Conservation (phyloP, 23 tunicate species). For the Ascidia mentula region DNA sequence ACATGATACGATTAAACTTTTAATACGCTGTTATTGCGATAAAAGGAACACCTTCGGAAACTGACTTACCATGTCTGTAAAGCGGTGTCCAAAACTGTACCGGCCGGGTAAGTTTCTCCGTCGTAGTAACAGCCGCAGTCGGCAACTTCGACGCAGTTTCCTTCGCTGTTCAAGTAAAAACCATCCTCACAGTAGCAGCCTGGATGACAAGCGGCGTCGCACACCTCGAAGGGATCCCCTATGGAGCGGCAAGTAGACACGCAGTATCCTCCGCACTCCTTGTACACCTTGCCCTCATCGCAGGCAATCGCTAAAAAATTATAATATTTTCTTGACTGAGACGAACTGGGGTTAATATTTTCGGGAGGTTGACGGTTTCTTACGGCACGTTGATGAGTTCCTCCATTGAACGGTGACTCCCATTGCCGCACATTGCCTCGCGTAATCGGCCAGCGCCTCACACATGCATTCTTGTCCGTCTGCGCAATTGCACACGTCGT, state of each 20-base stretch:
- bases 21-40: background rate
- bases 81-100: background rate
- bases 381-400: conserved; percentile 64
- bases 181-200: conserved; percentile 84
- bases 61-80: background rate
- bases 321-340: background rate
- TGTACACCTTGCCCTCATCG: conserved; percentile 56
- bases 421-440: conserved; percentile 54
- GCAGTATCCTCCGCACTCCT: conserved; percentile 72
- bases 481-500: conserved; percentile 79
- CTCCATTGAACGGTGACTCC: conserved; percentile 76
- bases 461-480: conserved; percentile 58
- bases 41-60: too few species aligned
- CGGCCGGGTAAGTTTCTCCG: conserved; percentile 68
- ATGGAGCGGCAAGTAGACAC: conserved; percentile 57
- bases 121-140: conserved; percentile 73
- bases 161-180: conserved; percentile 47
- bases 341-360: background rate
- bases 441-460: conserved; percentile 79
- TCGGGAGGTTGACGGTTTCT: too few species aligned
- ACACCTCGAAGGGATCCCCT: conserved; percentile 42
- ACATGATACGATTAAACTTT: background rate
- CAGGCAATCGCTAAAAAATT: conserved; percentile 49
- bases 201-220: conserved; percentile 52
- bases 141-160: conserved; percentile 55